phyloP scores from a whole-genome alignment of 2,113 vertebrate species.

The Pteropus alecto region DNA sequence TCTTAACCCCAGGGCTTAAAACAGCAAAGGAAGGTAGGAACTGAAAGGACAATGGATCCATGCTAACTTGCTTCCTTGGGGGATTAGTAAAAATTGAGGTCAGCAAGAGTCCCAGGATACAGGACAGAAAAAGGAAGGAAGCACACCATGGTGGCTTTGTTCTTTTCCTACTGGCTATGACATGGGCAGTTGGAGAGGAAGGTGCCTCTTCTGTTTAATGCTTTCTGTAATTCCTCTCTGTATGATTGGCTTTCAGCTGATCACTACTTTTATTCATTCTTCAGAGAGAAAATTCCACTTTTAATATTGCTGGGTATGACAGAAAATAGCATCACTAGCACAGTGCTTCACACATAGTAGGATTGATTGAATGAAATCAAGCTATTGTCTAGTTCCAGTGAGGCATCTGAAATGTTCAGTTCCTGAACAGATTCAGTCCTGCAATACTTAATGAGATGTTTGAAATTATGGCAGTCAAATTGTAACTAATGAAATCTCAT shows the following conservation, averaged over 20 bases:
- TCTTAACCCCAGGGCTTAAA: constrained; percentile 60
- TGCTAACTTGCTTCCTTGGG: constrained; percentile 38
- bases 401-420: neutral
- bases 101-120: constrained; percentile 43
- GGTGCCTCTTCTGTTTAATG: constrained; percentile 11
- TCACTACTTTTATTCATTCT: constrained; percentile 46
- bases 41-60: constrained; percentile 20
- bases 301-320: neutral
- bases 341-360: constrained; percentile 23
- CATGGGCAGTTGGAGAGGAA: constrained; percentile 20
- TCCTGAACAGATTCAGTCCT: constrained; percentile 29
- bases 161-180: neutral
- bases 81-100: constrained; percentile 45
- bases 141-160: constrained; percentile 38
- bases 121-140: constrained; percentile 51
- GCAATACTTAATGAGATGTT: neutral
- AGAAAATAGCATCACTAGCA: neutral
- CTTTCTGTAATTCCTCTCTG: constrained; percentile 36
- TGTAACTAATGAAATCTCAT: constrained; percentile 4
- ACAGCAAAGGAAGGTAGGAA: constrained; percentile 52
- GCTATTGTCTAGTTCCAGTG: neutral
- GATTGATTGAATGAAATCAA: neutral
- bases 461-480: neutral
- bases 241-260: constrained; percentile 15
- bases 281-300: constrained; percentile 64